A percentile compares a stretch with the other conserved stretches of the same genome.
These are phyloP conservation scores for Chironomus striatipennis DNA, from an alignment of 1,140 invertebrate species.

Conservation along the genomic window DNA sequence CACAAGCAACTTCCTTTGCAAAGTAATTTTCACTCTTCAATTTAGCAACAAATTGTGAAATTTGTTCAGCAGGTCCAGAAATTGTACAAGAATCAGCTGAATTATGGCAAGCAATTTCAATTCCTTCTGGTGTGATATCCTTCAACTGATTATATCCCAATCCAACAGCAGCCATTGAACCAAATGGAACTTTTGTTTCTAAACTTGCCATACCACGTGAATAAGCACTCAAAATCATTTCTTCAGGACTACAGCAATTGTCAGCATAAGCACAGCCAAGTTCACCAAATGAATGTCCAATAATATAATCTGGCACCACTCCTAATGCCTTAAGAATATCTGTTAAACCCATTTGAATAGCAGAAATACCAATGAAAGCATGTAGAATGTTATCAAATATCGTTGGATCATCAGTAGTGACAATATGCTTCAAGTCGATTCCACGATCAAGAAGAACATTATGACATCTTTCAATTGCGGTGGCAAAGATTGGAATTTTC, in stretches of 20 bases:
- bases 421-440: slow-evolving; percentile 52
- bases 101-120: slow-evolving; percentile 66
- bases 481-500: slow-evolving; percentile 54
- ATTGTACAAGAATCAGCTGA: slow-evolving; percentile 59
- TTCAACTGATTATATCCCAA: slow-evolving; percentile 39
- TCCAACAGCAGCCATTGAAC: slow-evolving; percentile 62
- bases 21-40: slow-evolving; percentile 48
- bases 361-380: slow-evolving; percentile 62
- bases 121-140: slow-evolving; percentile 37
- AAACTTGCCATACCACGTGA: slow-evolving; percentile 49
- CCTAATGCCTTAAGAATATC: slow-evolving; percentile 52
- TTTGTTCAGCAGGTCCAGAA: slow-evolving; percentile 48
- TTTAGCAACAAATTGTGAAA: slow-evolving; percentile 29
- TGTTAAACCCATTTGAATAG: slow-evolving; percentile 62
- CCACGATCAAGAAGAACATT: slow-evolving; percentile 47
- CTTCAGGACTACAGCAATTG: slow-evolving; percentile 58
- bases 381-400: slow-evolving; percentile 52
- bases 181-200: slow-evolving; percentile 45
- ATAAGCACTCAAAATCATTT: slow-evolving; percentile 58
- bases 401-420: slow-evolving; percentile 49
- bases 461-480: slow-evolving; percentile 54
- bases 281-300: slow-evolving; percentile 65
- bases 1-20: slow-evolving; percentile 51
- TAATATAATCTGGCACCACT: slow-evolving; percentile 56
- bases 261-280: slow-evolving; percentile 68